Percentiles rank a stretch among this genome's conserved stretches.
Evolutionary conservation across 2,113 vertebrate species (phyloP).

Genomic region (Eleginops maclovinus): DNA sequence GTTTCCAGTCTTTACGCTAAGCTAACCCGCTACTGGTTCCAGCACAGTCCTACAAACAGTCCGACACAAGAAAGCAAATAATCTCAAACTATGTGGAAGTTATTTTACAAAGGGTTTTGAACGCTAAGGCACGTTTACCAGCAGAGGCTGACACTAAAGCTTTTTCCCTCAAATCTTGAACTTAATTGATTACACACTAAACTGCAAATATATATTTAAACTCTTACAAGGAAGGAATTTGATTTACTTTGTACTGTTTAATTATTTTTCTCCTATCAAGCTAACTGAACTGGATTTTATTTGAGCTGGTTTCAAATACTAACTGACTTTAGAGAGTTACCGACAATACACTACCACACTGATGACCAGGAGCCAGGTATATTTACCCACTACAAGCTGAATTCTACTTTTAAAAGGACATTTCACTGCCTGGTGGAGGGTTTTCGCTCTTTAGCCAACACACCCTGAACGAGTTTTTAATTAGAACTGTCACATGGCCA

Average conservation of each 20-base stretch:
- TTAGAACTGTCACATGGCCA: too few relatives aligned
- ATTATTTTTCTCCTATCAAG: background rate
- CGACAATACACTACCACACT: background rate
- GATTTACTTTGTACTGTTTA: background rate
- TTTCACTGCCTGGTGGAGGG: slow-evolving; percentile 21
- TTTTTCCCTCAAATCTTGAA: background rate
- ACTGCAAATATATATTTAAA: slow-evolving; percentile 19
- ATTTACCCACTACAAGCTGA: slow-evolving; percentile 5
- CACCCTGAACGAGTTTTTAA: background rate
- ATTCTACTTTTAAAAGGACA: background rate
- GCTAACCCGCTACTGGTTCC: background rate
- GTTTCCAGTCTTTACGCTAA: background rate
- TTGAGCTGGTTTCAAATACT: slow-evolving; percentile 65
- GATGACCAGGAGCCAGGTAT: slow-evolving; percentile 8
- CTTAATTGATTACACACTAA: background rate
- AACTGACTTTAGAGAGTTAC: slow-evolving; percentile 9
- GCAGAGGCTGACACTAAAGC: slow-evolving; percentile 46
- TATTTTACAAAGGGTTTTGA: background rate
- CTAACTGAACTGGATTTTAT: slow-evolving; percentile 34
- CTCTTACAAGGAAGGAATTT: background rate
- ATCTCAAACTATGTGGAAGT: background rate
- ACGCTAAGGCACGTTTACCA: slow-evolving; percentile 16
- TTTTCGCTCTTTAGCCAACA: slow-evolving; percentile 35
- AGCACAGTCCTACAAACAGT: background rate
- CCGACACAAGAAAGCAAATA: background rate